Evolutionary conservation across 2,113 vertebrate genomes (phyloP).

Genomic region (Psilopsiagon aurifrons): DNA sequence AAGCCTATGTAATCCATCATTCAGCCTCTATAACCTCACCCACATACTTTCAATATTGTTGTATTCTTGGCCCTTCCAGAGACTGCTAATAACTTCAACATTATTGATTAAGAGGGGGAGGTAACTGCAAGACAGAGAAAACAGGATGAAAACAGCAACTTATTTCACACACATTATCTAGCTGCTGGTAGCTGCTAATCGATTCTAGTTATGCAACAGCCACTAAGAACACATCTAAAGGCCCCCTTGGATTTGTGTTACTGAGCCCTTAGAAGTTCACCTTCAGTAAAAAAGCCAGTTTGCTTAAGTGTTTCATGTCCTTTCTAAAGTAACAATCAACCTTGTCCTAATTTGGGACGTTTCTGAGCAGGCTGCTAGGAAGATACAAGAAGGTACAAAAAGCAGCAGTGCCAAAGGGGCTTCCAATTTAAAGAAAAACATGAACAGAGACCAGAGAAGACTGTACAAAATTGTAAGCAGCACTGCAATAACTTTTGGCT

Average conservation of each 20-base stretch:
- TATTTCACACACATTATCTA: background rate
- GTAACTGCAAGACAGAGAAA: background rate
- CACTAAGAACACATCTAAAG: background rate
- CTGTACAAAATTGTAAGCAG: background rate
- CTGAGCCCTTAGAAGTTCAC: background rate
- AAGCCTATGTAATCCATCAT: background rate
- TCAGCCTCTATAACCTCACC: background rate
- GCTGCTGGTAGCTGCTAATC: background rate
- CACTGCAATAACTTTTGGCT: background rate
- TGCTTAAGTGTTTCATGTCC: background rate
- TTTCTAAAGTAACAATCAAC: background rate
- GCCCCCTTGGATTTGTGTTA: background rate
- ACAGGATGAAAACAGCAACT: background rate
- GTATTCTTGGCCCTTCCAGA: background rate
- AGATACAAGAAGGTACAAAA: background rate
- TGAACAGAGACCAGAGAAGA: background rate
- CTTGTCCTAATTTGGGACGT: background rate
- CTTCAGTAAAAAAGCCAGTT: background rate
- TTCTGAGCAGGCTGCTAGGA: background rate
- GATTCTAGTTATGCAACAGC: background rate
- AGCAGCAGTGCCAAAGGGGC: background rate
- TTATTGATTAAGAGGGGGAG: background rate
- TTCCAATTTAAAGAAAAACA: background rate
- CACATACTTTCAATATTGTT: background rate
- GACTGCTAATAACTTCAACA: background rate